Base-by-base conservation (phyloP, 2,797 vertebrate genomes). In the Distichodus sexfasciatus region DNA sequence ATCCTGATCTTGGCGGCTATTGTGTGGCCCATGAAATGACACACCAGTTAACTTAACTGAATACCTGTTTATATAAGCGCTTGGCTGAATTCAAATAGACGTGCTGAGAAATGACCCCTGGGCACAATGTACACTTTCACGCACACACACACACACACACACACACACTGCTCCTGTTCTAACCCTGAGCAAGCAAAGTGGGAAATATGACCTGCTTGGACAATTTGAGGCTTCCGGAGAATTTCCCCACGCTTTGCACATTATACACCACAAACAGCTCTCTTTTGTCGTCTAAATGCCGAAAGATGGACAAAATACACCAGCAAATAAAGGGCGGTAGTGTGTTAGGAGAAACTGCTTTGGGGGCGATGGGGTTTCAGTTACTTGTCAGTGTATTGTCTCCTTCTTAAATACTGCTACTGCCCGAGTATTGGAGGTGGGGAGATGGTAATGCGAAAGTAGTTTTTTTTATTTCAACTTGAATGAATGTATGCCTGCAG, bases 21-120 rank as follows among this genome's bases (percentile, higher is more conserved):
- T 66, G 12, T 57, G 35, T 38, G 29, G 47, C 19, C 19, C 31
- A 28, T 66, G 66, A 57, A 73, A 72, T 53, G 61, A 50, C 53
- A 70, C 43, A 66, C 75, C 33, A 60, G 71, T 73, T 77, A 61
- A 73, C 35, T 57, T 28, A 70, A 72, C 61, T 54, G 58, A 47
- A 70, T 47, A 70, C 75, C 33, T 73, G 71, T 73, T 77, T 66
- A 73, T 29, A 62, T 17, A 70, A 72, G 41, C 31, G 3, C 38
- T 19, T 24, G 44, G 6, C 35, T 17, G 1, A 29, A 36, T 60
- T 48, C 54, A 69, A 69, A 60, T 43, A 69, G 41, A 36, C 14
- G 3, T 29, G 44, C 15, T 60, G 53, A 69, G 55, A 59, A 48
- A 50, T 14, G 50, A 14, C 21, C 31, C 9, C 17, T 31, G 2